Evolutionary conservation across 2,797 vertebrate genomes (phyloP), one percentile per base, ranked within the genome.

Genomic region (Pterois miles): DNA sequence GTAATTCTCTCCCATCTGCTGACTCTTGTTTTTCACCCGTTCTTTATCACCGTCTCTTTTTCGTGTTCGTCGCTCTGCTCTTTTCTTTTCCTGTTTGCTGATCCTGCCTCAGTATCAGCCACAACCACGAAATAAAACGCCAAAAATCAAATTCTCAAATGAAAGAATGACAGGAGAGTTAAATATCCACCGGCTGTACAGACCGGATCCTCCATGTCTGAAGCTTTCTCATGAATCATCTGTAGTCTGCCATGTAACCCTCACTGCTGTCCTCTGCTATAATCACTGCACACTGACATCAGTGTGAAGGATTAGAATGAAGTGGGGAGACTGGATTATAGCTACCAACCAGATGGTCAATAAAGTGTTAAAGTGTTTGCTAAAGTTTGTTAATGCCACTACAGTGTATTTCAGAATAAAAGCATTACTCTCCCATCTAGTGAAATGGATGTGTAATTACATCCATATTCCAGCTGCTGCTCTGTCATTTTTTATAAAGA

Each of bases 361-460:
- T 23, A 8, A 8, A 46, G 27, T 46, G n/a, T 31, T 13, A 6
- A n/a, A n/a, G n/a, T n/a, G n/a, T n/a, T n/a, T n/a, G n/a, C n/a
- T n/a, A n/a, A 14, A 18, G 52, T 52, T 22, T 52, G 9, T 43
- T 36, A 4, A 27, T 12, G 4, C 22, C 13, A 3, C 34, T 40
- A 3, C 20, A 62, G 23, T n/a, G 3, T 22, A 7, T 29, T n/a
- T 27, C 6, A 23, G 6, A 3, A 20, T 11, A 25, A 33, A 6
- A 14, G 23, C 33, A 59, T 76, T 52, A 53, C 12, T 70, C 53
- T 68, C 40, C 71, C 85, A 76, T 75, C 87, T 82, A 74, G 86
- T 78, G 86, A 75, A 31, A 31, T 9, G 3, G 29, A 38, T 22
- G 13, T 71, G 52, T 22, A 74, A 62, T 52, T 62, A 38, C 76